Conservation (phyloP, 2,888 invertebrate genomes). For the Cabera pusaria region DNA sequence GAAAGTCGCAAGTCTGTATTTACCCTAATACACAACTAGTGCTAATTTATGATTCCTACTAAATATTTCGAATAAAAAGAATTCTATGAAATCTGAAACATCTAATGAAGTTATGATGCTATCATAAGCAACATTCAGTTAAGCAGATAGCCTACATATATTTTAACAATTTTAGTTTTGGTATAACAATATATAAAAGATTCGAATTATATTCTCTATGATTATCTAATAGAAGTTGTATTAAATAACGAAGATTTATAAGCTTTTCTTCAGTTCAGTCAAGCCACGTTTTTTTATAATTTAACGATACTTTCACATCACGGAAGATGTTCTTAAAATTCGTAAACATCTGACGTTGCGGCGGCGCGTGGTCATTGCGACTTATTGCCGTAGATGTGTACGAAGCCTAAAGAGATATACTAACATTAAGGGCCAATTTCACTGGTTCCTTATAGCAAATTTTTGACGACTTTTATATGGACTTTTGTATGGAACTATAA, state of each 20-base stretch:
- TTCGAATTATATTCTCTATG: constrained; percentile 66
- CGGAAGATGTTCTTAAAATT: no score
- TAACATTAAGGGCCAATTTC: no score
- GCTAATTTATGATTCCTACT: constrained; percentile 1
- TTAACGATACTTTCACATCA: constrained; percentile 39
- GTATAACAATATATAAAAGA: constrained; percentile 67
- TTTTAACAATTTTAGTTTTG: constrained; percentile 51
- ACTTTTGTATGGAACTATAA: no score
- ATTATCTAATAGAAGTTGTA: constrained; percentile 45
- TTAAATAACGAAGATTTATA: constrained; percentile 39
- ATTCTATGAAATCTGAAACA: constrained; percentile 4
- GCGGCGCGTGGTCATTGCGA: no score
- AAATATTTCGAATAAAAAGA: constrained; percentile 2
- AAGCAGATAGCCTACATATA: constrained; percentile 48
- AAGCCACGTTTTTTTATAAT: no score
- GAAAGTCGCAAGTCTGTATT: no score
- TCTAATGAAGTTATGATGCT: constrained; percentile 34
- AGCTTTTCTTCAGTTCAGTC: constrained; percentile 51
- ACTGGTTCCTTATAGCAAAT: no score
- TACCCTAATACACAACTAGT: no score
- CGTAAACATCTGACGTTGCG: no score
- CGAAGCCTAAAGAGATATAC: constrained; percentile 3
- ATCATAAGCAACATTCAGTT: constrained; percentile 59
- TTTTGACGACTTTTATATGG: no score
- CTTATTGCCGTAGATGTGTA: constrained; percentile 1